Evolutionary conservation across 2,888 invertebrate genomes (phyloP).

Genomic region (Melinaea marsaeus): DNA sequence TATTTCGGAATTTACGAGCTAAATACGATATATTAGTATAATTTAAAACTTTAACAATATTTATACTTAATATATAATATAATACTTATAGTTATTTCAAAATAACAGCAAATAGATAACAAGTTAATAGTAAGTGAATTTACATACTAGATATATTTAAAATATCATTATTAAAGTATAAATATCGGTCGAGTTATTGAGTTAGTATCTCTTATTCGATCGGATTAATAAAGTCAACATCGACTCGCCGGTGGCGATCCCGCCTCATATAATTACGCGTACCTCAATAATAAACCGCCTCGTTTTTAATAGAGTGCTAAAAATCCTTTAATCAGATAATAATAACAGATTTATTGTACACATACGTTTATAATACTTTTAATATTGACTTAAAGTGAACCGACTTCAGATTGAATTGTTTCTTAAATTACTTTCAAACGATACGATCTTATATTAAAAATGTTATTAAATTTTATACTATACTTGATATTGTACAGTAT

Average conservation of each 20-base stretch:
- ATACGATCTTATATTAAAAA: no score
- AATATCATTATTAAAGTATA: slow-evolving; percentile 38
- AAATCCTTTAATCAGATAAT: slow-evolving; percentile 50
- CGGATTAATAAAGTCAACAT: slow-evolving; percentile 34
- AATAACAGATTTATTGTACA: slow-evolving; percentile 27
- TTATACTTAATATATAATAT: no score
- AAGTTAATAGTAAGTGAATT: no score
- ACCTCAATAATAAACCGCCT: slow-evolving; percentile 55
- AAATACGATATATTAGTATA: no score
- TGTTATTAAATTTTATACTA: no score
- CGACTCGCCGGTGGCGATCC: slow-evolving; percentile 59
- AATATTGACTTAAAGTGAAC: no score
- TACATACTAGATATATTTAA: no score
- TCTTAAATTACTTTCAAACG: neutral
- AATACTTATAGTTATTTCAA: no score
- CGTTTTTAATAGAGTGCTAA: slow-evolving; percentile 70
- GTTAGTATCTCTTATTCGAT: slow-evolving; percentile 58
- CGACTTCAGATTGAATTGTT: neutral
- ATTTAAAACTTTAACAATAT: no score
- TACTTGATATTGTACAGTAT: no score
- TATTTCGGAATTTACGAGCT: no score
- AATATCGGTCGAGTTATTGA: slow-evolving; percentile 43
- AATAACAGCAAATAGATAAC: no score
- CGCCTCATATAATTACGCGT: slow-evolving; percentile 58
- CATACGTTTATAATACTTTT: slow-evolving; percentile 11